These are phyloP conservation scores for Hydrotaea diabolus DNA, from an alignment of 2,888 invertebrate species.

Conservation along the genomic window DNA sequence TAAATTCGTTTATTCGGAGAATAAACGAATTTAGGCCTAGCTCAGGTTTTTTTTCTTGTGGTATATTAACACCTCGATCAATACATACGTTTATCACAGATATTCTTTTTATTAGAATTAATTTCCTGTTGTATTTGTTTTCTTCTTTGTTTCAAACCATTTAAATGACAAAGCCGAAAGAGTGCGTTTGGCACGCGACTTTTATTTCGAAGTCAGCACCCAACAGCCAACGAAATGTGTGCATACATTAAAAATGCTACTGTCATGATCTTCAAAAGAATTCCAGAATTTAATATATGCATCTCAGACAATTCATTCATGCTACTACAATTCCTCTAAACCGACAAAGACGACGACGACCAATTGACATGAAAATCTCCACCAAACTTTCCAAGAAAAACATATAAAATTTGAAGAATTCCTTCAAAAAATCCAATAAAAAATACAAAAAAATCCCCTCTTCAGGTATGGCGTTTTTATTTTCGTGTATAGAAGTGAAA, in stretches of 20 bases:
- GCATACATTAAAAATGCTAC: constrained; percentile 5
- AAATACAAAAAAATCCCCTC: too few species aligned
- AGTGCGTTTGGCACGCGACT: constrained; percentile 51
- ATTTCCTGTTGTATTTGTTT: too few species aligned
- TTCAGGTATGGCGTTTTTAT: neutral
- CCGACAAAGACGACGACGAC: neutral
- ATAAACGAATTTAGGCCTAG: too few species aligned
- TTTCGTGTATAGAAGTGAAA: neutral
- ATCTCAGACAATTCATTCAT: neutral
- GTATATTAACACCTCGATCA: too few species aligned
- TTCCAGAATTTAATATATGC: constrained; percentile 27
- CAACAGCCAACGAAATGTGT: neutral
- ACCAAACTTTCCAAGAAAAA: constrained; percentile 50
- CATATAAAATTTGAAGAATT: constrained; percentile 49
- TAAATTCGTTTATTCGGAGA: too few species aligned
- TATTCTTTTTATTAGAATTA: too few species aligned
- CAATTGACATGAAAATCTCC: neutral
- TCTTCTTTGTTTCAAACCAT: too few species aligned
- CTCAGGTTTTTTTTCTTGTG: too few species aligned
- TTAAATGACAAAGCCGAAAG: neutral
- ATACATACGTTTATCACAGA: too few species aligned
- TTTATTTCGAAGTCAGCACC: neutral
- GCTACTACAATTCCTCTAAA: neutral
- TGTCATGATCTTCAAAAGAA: constrained; percentile 24
- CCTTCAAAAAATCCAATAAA: neutral